A percentile compares a stretch with the other conserved stretches of the same genome.
These are phyloP conservation scores for Harpalus rubripes DNA, from an alignment of 2,888 invertebrate genomes.

Conservation along the genomic window DNA sequence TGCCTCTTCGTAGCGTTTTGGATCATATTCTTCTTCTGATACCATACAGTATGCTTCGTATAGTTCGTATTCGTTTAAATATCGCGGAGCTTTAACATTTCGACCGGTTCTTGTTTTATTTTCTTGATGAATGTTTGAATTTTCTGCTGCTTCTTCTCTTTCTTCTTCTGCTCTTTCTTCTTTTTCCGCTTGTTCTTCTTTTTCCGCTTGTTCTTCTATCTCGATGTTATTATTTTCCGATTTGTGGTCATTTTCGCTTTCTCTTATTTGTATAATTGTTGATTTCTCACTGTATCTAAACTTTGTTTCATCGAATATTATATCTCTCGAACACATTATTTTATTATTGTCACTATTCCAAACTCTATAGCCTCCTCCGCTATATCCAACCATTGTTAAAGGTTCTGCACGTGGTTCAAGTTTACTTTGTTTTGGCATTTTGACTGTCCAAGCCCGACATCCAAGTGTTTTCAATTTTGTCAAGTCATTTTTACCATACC, in stretches of 20 bases:
- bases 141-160: too few species aligned
- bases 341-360: background rate
- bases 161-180: too few species aligned
- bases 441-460: constrained; percentile 43
- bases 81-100: background rate
- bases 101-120: background rate
- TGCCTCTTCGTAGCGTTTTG: background rate
- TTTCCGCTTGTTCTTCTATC: background rate
- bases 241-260: background rate
- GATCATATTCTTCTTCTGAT: background rate
- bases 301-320: constrained; percentile 21
- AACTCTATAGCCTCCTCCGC: constrained; percentile 12
- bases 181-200: background rate
- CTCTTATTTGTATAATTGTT: background rate
- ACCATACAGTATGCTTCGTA: background rate
- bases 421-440: constrained; percentile 4
- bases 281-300: background rate
- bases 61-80: background rate
- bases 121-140: background rate
- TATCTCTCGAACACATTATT: constrained; percentile 27
- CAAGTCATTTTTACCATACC: constrained; percentile 47
- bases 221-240: background rate
- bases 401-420: background rate
- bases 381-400: constrained; percentile 33
- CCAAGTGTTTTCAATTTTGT: constrained; percentile 60